These are phyloP conservation scores for Cliona cf. orientalis DNA, from an alignment of 37 sponge, comb jelly and placozoan species.

Conservation along the genomic window DNA sequence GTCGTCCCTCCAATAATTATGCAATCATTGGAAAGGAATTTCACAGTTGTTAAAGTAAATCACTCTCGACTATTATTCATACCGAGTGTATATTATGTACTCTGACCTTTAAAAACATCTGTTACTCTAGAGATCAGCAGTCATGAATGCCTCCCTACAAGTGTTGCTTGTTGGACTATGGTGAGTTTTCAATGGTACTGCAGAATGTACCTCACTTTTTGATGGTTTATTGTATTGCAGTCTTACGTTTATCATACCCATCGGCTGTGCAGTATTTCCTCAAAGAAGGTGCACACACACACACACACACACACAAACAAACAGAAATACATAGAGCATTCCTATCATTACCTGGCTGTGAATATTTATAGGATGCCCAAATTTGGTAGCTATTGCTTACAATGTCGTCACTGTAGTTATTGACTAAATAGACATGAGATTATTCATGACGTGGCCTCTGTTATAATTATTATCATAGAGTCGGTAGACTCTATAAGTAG, in stretches of 20 bases:
- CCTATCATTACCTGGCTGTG: not conserved
- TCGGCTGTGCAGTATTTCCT: slow-evolving; percentile 95
- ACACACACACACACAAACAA: slow-evolving; percentile 13
- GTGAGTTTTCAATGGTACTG: slow-evolving; percentile 34
- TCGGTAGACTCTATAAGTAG: too few species aligned
- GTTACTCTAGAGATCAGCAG: slow-evolving; percentile 51
- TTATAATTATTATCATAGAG: too few species aligned
- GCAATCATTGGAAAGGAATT: slow-evolving; percentile 69
- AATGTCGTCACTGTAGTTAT: too few species aligned
- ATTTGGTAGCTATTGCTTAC: too few species aligned
- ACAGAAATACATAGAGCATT: not conserved
- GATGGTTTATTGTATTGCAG: slow-evolving; percentile 55
- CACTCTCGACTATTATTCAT: too few species aligned
- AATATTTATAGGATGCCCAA: too few species aligned
- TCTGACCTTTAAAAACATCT: too few species aligned
- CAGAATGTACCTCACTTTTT: not conserved
- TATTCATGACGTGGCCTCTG: too few species aligned
- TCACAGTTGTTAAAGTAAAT: too few species aligned
- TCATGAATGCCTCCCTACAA: slow-evolving; percentile 70
- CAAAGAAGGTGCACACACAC: slow-evolving; percentile 33
- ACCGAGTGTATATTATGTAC: not conserved
- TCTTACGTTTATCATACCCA: slow-evolving; percentile 84
- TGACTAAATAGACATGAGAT: too few species aligned
- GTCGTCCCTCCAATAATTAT: slow-evolving; percentile 77
- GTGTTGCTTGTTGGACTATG: slow-evolving; percentile 69